Conservation (phyloP, 2,113 vertebrate genomes). For the Cyanistes caeruleus region DNA sequence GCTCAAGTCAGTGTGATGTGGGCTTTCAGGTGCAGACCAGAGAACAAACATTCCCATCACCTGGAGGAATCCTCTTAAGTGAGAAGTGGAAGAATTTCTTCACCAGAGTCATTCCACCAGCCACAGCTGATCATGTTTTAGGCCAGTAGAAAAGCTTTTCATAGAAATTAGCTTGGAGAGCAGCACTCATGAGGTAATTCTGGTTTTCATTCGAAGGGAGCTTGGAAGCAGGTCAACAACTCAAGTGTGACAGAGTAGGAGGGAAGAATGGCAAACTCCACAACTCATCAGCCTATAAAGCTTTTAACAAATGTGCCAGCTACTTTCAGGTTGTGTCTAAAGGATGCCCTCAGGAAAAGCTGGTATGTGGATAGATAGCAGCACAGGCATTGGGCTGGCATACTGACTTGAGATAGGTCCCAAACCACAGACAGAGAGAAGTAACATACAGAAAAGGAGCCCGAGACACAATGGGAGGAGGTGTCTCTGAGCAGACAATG, state of each 20-base stretch:
- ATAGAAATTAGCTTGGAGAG: background rate
- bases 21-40: background rate
- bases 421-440: background rate
- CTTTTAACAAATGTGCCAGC: background rate
- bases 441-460: background rate
- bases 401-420: background rate
- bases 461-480: background rate
- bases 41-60: background rate
- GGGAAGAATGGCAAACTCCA: background rate
- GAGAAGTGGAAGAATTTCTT: background rate
- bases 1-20: background rate
- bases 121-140: background rate
- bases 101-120: background rate
- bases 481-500: background rate
- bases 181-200: background rate
- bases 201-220: background rate
- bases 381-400: background rate
- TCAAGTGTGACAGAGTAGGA: background rate
- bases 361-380: rapidly evolving
- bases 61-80: background rate
- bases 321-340: background rate
- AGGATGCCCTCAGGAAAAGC: background rate
- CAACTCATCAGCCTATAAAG: background rate
- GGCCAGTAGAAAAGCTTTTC: background rate
- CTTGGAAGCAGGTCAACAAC: background rate